A percentile compares a stretch with the other conserved stretches of the same genome.
These are phyloP conservation scores for Apostichopus californicus DNA, from an alignment of 35 echinoderm and acorn worm species.

Conservation along the genomic window DNA sequence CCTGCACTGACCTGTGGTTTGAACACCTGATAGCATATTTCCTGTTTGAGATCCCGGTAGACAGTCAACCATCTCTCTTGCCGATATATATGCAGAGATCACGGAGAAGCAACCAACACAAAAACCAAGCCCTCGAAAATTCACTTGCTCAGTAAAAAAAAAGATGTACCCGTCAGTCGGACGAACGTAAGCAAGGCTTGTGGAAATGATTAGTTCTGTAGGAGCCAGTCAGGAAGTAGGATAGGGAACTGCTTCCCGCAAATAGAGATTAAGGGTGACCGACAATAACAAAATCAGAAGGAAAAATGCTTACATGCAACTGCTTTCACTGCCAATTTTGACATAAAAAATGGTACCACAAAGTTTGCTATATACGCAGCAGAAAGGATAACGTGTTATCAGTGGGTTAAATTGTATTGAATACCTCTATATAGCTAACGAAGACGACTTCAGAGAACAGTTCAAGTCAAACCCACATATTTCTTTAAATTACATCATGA, in stretches of 20 bases:
- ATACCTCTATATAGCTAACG: no score
- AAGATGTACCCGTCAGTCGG: background rate
- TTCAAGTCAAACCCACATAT: no score
- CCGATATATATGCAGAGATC: background rate
- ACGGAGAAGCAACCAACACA: background rate
- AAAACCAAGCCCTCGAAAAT: background rate
- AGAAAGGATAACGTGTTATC: no score
- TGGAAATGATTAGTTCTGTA: constrained; percentile 19
- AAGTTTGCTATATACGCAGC: no score
- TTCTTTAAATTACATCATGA: no score
- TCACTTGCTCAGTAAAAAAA: background rate
- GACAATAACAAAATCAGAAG: background rate
- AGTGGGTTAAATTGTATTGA: no score
- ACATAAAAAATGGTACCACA: no score
- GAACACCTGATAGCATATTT: background rate
- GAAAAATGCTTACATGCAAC: no score
- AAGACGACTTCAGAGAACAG: no score
- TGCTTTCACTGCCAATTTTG: no score
- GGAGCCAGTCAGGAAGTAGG: constrained; percentile 39
- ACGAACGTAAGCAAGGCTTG: background rate
- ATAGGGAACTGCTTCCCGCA: constrained; percentile 7
- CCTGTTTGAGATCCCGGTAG: background rate
- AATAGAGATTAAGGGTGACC: constrained; percentile 11
- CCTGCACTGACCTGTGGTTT: background rate
- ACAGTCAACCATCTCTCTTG: no score